Evolutionary conservation across 2,797 vertebrate genomes (phyloP).

Genomic region (Nannoperca australis): DNA sequence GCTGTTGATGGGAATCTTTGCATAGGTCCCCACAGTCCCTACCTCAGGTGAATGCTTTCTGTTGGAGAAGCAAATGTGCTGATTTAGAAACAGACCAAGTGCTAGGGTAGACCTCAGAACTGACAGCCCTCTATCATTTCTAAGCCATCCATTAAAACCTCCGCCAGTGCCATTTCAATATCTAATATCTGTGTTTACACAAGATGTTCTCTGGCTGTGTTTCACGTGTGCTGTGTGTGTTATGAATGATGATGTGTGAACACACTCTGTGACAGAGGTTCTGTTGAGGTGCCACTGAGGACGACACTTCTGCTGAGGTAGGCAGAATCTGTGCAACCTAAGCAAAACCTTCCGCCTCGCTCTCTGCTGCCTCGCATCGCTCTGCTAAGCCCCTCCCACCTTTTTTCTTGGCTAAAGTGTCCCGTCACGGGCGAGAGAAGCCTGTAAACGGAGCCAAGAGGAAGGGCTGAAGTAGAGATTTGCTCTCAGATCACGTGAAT

Average conservation of each 20-base stretch:
- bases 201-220: slow-evolving; percentile 34
- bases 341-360: too few species aligned
- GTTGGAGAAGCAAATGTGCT: slow-evolving; percentile 10
- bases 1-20: slow-evolving; percentile 25
- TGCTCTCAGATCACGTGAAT: too few species aligned
- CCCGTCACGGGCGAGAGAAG: too few species aligned
- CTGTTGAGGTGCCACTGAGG: neutral
- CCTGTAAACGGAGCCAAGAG: too few species aligned
- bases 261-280: slow-evolving; percentile 30
- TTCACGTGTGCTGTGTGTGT: slow-evolving; percentile 27
- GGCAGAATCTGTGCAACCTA: too few species aligned
- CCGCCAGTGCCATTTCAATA: neutral
- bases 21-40: slow-evolving; percentile 3
- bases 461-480: too few species aligned
- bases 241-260: slow-evolving; percentile 55
- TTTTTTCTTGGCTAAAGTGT: too few species aligned
- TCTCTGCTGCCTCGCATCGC: too few species aligned
- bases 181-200: slow-evolving; percentile 16
- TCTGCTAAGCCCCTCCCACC: too few species aligned
- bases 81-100: slow-evolving; percentile 47
- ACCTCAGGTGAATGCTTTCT: slow-evolving; percentile 24
- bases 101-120: neutral
- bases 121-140: slow-evolving; percentile 7
- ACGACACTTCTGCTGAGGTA: neutral
- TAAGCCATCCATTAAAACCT: slow-evolving; percentile 12